These are phyloP conservation scores for Tragelaphus scriptus DNA, from an alignment of 2,113 vertebrate species.

Conservation along the genomic window DNA sequence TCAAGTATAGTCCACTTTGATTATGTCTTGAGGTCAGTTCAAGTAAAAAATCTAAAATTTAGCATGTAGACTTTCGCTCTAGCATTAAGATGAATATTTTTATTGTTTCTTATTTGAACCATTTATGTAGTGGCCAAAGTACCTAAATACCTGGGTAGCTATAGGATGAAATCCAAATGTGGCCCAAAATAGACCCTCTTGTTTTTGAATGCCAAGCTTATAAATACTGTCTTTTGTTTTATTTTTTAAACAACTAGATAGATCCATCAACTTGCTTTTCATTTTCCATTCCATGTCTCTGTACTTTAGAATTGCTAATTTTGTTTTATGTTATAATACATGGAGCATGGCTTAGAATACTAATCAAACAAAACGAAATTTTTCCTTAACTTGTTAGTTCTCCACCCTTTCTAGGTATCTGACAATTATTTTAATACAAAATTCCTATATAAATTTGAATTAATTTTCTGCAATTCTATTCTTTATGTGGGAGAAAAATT, in stretches of 20 bases:
- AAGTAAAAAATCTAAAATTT: background rate
- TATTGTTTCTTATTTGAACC: background rate
- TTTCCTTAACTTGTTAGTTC: background rate
- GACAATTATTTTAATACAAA: background rate
- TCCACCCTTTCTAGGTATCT: background rate
- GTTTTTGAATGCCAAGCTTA: background rate
- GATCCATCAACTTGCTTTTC: background rate
- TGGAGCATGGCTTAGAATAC: background rate
- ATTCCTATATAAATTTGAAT: constrained; percentile 5
- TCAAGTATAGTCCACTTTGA: background rate
- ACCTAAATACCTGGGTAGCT: background rate
- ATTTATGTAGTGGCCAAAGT: background rate
- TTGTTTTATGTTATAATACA: background rate
- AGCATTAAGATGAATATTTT: background rate
- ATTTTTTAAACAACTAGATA: background rate
- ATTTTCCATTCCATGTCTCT: background rate
- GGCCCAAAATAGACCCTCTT: background rate
- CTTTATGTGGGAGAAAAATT: background rate
- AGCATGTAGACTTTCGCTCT: background rate
- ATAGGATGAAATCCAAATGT: background rate
- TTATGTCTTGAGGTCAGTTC: background rate
- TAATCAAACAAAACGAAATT: background rate
- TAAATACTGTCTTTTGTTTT: background rate
- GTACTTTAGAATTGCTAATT: background rate
- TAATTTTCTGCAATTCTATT: constrained; percentile 41